These are phyloP conservation scores for Probaryconus sp. DNA, from an alignment of 1,140 invertebrate genomes.

Conservation along the genomic window DNA sequence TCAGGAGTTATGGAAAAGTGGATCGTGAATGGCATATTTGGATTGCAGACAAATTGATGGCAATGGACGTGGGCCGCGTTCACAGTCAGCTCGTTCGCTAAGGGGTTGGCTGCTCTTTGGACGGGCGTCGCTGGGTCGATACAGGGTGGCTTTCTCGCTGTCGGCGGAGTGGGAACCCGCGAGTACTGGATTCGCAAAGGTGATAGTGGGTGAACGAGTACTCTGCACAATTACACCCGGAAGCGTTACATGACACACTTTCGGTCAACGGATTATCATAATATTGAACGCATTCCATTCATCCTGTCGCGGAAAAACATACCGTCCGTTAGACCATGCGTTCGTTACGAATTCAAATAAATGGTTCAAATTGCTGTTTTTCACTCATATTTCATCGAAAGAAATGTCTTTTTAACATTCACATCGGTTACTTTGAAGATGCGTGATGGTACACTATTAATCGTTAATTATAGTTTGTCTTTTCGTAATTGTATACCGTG, in stretches of 20 bases:
- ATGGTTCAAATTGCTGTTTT: too few species aligned
- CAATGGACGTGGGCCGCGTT: conserved; percentile 33
- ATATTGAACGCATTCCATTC: background rate
- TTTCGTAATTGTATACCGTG: too few species aligned
- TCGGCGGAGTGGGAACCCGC: conserved; percentile 52
- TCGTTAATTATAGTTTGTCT: too few species aligned
- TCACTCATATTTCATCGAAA: too few species aligned
- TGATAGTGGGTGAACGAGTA: conserved; percentile 39
- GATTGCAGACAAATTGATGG: conserved; percentile 27
- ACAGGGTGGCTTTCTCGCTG: conserved; percentile 67
- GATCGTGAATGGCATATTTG: conserved; percentile 32
- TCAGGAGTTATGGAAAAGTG: conserved; percentile 18
- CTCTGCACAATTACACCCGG: conserved; percentile 33
- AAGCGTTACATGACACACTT: conserved; percentile 17
- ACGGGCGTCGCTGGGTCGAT: conserved; percentile 70
- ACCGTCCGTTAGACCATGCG: background rate
- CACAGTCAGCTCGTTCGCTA: conserved; percentile 43
- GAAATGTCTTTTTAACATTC: too few species aligned
- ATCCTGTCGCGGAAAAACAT: too few species aligned
- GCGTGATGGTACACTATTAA: too few species aligned
- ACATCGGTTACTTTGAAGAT: too few species aligned
- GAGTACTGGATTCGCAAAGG: conserved; percentile 23
- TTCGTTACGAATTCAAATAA: too few species aligned
- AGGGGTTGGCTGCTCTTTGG: conserved; percentile 65
- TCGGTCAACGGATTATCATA: conserved; percentile 4